These are phyloP conservation scores for Lysandra coridon DNA, from an alignment of 2,888 invertebrate species.

Conservation along the genomic window DNA sequence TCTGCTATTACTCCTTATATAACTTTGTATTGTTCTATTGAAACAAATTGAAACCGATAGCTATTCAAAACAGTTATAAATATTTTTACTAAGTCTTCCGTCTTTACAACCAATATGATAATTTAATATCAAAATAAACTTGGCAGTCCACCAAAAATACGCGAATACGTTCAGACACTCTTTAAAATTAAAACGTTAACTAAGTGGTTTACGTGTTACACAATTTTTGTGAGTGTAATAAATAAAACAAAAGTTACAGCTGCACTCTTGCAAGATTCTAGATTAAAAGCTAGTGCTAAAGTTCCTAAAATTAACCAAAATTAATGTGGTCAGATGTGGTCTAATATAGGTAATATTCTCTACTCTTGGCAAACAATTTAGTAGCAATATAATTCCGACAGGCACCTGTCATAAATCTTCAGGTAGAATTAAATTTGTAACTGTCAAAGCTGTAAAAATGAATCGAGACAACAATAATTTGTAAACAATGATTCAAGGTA, in stretches of 20 bases:
- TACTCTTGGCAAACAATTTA: conserved; percentile 16
- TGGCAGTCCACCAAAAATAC: conserved; percentile 65
- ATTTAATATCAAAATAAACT: conserved; percentile 71
- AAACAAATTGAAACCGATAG: conserved; percentile 33
- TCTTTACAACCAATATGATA: conserved; percentile 65
- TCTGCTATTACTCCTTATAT: not conserved
- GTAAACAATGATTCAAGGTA: not conserved
- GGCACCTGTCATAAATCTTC: conserved; percentile 21
- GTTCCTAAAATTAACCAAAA: not conserved
- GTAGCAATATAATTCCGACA: conserved; percentile 5
- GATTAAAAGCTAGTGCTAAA: not conserved
- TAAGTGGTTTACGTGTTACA: conserved; percentile 42
- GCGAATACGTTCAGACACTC: conserved; percentile 61
- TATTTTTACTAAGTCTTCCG: conserved; percentile 52
- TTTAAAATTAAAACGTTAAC: conserved; percentile 59
- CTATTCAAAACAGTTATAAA: not conserved
- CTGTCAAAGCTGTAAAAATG: not conserved
- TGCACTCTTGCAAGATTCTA: not conserved
- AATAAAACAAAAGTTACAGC: not conserved
- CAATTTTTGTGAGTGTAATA: conserved; percentile 18
- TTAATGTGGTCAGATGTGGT: not conserved
- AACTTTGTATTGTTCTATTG: not conserved
- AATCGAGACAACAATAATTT: not conserved
- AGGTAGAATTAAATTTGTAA: conserved; percentile 12
- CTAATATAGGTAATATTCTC: not conserved